Evolutionary conservation across 2,888 invertebrate species (phyloP), one percentile per base, ranked within the genome.

Genomic region (Lithosia quadra): DNA sequence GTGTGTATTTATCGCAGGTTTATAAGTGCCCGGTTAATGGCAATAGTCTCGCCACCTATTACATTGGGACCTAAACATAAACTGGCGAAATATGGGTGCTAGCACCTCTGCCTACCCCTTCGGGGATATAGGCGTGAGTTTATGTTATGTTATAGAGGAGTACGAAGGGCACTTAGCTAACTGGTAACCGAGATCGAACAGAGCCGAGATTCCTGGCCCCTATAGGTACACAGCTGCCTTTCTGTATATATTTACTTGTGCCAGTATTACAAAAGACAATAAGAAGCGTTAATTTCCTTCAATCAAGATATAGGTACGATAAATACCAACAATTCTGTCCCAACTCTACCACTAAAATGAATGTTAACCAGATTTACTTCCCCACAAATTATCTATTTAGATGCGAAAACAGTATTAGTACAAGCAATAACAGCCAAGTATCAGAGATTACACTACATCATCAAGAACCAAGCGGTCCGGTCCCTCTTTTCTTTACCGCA

Each of bases 371-470:
- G 43, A 43, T 18, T 43, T 18, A 43, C 7, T 28, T 18, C 43
- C 43, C 15, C 15, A 43, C 18, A 43, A 43, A 43, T 43, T 43
- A 43, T 18, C 5, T 43, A 43, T 43, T 43, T 18, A 43, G 43
- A 43, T 43, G 18, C 43, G 43, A 21, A 1, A 21, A 59, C 53
- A 63, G 11, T 63, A 43, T 43, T 43, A 43, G 43, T 43, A 18
- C 43, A 7, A 43, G 43, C 18, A 43, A 18, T 43, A 43, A 15
- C 39, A 13, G 39, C 39, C 15, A 5, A 15, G 39, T 39, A 39
- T 39, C 15, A 15, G 18, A 43, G 43, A 43, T 43, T 43, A 43
- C 43, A 43, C 43, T 43, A 57, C 76, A 68, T 78, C 69, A 24
- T n/a, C n/a, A n/a, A n/a, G n/a, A n/a, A n/a, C n/a, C n/a, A n/a